phyloP scores from a whole-genome alignment of 2,888 invertebrate species.

The Piscicola geometra region DNA sequence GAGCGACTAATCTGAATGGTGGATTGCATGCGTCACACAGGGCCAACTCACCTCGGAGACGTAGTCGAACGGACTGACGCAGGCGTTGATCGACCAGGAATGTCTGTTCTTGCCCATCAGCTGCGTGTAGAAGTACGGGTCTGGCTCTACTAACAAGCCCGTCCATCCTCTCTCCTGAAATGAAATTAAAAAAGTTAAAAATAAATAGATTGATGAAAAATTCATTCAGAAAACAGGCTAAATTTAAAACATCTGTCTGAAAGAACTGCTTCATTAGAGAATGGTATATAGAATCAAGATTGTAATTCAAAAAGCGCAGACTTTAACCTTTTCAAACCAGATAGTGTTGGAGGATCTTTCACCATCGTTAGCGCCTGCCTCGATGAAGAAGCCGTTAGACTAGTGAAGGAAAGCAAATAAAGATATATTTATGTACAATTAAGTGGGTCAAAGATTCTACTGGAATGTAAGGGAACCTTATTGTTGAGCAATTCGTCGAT shows the following conservation, averaged over 20 bases:
- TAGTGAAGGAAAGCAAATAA: not conserved
- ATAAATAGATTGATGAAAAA: no score
- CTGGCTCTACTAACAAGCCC: constrained; percentile 58
- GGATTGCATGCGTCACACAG: not conserved
- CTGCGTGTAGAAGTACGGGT: constrained; percentile 70
- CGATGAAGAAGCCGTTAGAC: constrained; percentile 68
- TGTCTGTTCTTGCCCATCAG: constrained; percentile 63
- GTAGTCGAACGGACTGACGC: constrained; percentile 64
- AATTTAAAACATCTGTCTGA: no score
- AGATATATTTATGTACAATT: not conserved
- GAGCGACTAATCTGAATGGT: no score
- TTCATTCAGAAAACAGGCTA: no score
- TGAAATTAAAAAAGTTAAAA: no score
- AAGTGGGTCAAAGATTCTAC: not conserved
- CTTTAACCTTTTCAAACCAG: constrained; percentile 67
- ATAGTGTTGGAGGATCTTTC: constrained; percentile 65
- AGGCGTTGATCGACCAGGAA: constrained; percentile 68
- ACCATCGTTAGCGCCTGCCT: constrained; percentile 64
- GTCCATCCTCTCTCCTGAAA: constrained; percentile 56
- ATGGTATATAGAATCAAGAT: no score
- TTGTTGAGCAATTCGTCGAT: constrained; percentile 7
- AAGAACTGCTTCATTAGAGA: no score
- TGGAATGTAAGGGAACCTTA: not conserved
- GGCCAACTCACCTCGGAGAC: constrained; percentile 20
- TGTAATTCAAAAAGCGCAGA: no score